Base-by-base conservation (phyloP, 2,888 invertebrate species). In the Malachius bipustulatus region DNA sequence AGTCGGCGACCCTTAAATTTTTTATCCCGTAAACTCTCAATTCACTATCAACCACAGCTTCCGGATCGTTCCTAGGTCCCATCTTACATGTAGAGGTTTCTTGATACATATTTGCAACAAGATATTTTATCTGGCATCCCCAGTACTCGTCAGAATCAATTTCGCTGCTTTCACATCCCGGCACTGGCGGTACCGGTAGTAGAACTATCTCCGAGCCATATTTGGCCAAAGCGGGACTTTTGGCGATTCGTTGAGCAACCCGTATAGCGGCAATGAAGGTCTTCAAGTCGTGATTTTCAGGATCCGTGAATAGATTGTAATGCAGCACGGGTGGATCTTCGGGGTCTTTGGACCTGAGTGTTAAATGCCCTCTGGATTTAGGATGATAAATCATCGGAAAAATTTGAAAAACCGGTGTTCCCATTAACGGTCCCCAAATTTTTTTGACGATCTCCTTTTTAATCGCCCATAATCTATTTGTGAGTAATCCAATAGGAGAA, bases 291-390 rank as follows among this genome's bases (percentile, higher is more conserved):
- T 35, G 27, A 2, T 30, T 32, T 36, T 68, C 59, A 4, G 65
- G 65, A 31, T 75, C 66, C 2, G 71, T 65, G 43, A 84, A 68
- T 51, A 83, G 84, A 57, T 83, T 80, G 0, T 82, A 79, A 47
- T 78, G 72, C 37, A 85, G 67, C 16, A 70, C 60, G 0, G 82
- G 82, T 36, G 71, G 66, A n/a, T 73, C 69, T 36, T 71, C 64
- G 0, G 82, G 82, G 58, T 82, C 69, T 4, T 53, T 63, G 1
- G 75, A 74, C 40, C 69, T 65, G 4, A 87, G 60, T 46, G 66
- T 69, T 28, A 85, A 51, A 43, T 66, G 63, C 1, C 85, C 85
- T 32, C 66, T 65, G 14, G 79, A 78, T 47, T 71, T 67, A 1
- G 81, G 75, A 45, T 66, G 30, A 6, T 35, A 30, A 14, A 38